Evolutionary conservation across 2,113 vertebrate species (phyloP).

Genomic region (Tenebrosternarchus preto): DNA sequence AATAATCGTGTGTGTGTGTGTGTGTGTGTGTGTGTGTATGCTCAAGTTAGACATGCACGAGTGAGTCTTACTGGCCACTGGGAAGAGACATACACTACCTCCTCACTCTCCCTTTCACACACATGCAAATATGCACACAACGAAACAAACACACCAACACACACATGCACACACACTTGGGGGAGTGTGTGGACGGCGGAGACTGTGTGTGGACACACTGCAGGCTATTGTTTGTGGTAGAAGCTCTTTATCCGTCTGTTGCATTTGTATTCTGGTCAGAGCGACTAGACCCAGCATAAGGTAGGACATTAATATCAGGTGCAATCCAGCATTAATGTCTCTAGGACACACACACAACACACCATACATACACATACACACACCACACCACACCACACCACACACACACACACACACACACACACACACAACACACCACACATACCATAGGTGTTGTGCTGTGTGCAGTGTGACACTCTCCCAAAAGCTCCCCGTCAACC

Average conservation of each 20-base stretch:
- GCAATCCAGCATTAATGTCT: slow-evolving; percentile 20
- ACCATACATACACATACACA: background rate
- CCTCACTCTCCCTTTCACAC: background rate
- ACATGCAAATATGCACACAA: background rate
- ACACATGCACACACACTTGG: slow-evolving; percentile 8
- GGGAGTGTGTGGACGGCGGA: slow-evolving; percentile 38
- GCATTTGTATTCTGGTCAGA: slow-evolving; percentile 56
- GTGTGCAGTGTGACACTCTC: background rate
- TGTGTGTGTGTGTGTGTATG: slow-evolving; percentile 27
- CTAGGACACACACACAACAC: background rate
- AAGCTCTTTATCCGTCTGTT: slow-evolving; percentile 48
- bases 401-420: background rate
- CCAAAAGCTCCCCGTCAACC: background rate
- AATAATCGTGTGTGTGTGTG: slow-evolving; percentile 49
- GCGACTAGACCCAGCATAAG: slow-evolving; percentile 34
- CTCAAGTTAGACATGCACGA: slow-evolving; percentile 46
- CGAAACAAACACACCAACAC: background rate
- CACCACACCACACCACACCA: background rate
- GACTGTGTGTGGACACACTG: slow-evolving; percentile 41
- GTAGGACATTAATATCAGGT: slow-evolving; percentile 50
- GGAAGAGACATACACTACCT: slow-evolving; percentile 28
- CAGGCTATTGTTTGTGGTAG: slow-evolving; percentile 48
- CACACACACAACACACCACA: background rate
- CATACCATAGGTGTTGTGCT: background rate
- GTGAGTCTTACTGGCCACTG: slow-evolving; percentile 43